Percentiles rank a stretch among this genome's conserved stretches.
Evolutionary conservation across 1,140 invertebrate species (phyloP).

Genomic region (Mactra quadrangularis): DNA sequence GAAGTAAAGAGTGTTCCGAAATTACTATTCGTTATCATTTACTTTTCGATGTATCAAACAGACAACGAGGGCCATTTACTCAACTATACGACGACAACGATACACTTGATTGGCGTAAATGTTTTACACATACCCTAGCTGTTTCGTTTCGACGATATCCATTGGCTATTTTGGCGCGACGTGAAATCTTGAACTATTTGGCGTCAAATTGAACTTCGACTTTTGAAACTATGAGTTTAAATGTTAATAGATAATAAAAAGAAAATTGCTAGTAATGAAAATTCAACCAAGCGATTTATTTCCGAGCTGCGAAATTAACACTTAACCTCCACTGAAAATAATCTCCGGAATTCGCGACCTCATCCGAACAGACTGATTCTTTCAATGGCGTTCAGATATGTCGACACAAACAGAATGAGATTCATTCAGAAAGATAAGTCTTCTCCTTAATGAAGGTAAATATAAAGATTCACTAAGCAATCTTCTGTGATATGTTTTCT

Average conservation of each 20-base stretch:
- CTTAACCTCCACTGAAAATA: background rate
- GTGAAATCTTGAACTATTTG: background rate
- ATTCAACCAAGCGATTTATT: no score
- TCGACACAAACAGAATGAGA: background rate
- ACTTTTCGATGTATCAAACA: constrained; percentile 13
- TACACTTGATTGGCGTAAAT: constrained; percentile 31
- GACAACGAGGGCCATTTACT: constrained; percentile 17
- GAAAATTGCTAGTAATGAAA: background rate
- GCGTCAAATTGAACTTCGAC: background rate
- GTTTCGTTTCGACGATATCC: constrained; percentile 22
- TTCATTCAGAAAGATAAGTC: background rate
- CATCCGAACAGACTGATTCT: background rate
- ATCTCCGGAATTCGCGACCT: no score
- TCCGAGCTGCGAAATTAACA: background rate
- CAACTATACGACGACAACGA: constrained; percentile 16
- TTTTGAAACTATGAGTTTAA: background rate
- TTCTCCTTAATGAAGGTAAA: no score
- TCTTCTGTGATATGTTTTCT: constrained; percentile 9
- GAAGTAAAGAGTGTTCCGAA: constrained; percentile 7
- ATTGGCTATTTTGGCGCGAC: constrained; percentile 12
- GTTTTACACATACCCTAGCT: constrained; percentile 22
- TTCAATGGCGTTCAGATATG: background rate
- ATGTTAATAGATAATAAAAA: background rate
- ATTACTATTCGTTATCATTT: constrained; percentile 18
- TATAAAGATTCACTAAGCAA: background rate